phyloP scores from a whole-genome alignment of 2,888 invertebrate genomes.

The Mythimna pallens region DNA sequence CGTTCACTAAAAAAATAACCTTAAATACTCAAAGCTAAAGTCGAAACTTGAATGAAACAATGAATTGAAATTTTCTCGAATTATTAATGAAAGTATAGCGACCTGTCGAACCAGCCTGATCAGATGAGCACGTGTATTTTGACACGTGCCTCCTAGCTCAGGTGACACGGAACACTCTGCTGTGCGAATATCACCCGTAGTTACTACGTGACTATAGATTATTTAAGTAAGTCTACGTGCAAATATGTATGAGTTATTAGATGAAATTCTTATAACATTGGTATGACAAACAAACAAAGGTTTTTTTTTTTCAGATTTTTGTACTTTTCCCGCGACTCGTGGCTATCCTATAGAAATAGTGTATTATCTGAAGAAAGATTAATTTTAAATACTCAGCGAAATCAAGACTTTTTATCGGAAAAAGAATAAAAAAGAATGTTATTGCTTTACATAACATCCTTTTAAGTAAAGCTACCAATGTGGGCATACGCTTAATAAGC shows the following conservation, averaged over 20 bases:
- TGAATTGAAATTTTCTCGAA: not conserved
- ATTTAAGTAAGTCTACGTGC: slow-evolving; percentile 36
- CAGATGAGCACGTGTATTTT: not conserved
- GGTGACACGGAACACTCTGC: slow-evolving; percentile 26
- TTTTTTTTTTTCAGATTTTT: not conserved
- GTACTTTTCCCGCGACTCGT: too few species aligned
- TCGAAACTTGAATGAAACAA: not conserved
- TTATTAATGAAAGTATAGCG: not conserved
- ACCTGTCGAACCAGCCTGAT: not conserved
- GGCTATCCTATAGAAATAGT: too few species aligned
- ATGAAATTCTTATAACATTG: slow-evolving; percentile 22
- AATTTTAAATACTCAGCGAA: too few species aligned
- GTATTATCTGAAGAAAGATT: too few species aligned
- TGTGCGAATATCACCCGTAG: slow-evolving; percentile 23
- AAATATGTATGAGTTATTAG: slow-evolving; percentile 35
- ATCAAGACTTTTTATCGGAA: too few species aligned
- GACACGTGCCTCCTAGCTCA: slow-evolving; percentile 22
- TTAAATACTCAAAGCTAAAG: not conserved
- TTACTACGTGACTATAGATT: slow-evolving; percentile 28
- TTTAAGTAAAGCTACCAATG: too few species aligned
- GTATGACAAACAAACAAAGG: slow-evolving; percentile 25
- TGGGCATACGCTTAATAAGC: too few species aligned
- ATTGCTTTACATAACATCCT: too few species aligned
- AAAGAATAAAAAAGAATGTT: too few species aligned
- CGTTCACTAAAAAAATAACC: not conserved